Evolutionary conservation across 2,888 invertebrate species (phyloP), one percentile per base, ranked within the genome.

Genomic region (Ormyrus rosae): DNA sequence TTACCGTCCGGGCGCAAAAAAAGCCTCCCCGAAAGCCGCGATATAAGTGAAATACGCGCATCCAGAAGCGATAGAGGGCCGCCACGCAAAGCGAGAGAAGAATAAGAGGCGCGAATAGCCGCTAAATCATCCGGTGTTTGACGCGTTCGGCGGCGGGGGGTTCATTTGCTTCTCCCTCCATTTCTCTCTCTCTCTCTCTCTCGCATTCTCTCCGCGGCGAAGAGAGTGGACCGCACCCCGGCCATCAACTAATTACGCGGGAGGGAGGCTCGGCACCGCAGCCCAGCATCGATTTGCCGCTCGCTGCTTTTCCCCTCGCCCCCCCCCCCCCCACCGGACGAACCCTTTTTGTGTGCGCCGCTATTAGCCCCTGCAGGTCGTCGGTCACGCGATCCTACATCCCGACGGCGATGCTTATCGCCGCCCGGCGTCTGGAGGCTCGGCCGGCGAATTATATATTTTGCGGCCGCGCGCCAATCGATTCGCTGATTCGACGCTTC

Each of bases 201-300:
- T 34, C 34, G 13, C 13, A 13, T 19, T 34, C 4, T 34, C 34
- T 34, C 34, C 34, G 34, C 34, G 34, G 34, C 34, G 4, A 34
- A 34, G 34, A 34, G 34, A 34, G 34, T 34, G 10, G 78, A 80
- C 86, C 88, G 84, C 88, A 84, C 88, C 89, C 86, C 83, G 80
- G 83, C 85, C 87, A 89, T 89, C 88, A 87, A 84, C 88, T 89
- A 88, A 89, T 89, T 89, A 87, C 84, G 45, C 34, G 9, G 11
- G 19, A 34, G 34, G 34, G 34, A 60, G 73, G 55, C 46, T 5
- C 72, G 53, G 10, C 73, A 6, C n/a, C 58, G 10, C 45, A 45
- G 19, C 63, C 63, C 10, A 63, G 65, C 60, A 69, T 76, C 80
- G 80, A 76, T 73, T 76, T 74, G 34, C 34, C 10, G 61, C 11